Evolutionary conservation across 1,140 invertebrate genomes (phyloP).

Genomic region (Drosophila jambulina): DNA sequence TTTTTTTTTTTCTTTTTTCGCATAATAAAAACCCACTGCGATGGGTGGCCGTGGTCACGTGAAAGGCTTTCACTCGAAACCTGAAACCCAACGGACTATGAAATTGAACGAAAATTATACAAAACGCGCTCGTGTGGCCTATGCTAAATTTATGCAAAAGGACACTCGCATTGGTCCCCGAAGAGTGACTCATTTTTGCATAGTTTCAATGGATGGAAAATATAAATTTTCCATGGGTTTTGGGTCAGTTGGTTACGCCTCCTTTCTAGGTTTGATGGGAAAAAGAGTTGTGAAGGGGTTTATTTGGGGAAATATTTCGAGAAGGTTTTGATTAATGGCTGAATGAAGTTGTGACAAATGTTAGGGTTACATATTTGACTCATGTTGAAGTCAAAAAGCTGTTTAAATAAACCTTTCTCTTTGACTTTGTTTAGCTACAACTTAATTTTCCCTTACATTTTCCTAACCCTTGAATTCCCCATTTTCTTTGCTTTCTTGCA

Average conservation of each 20-base stretch:
- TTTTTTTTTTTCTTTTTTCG: slow-evolving; percentile 11
- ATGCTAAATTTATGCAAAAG: slow-evolving; percentile 77
- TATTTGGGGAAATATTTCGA: background rate
- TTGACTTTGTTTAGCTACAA: too few species aligned
- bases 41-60: slow-evolving; percentile 64
- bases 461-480: background rate
- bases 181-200: slow-evolving; percentile 46
- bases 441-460: background rate
- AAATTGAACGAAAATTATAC: slow-evolving; percentile 84
- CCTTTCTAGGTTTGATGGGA: background rate
- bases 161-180: slow-evolving; percentile 36
- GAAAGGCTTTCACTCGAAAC: slow-evolving; percentile 70
- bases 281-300: background rate
- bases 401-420: too few species aligned
- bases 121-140: slow-evolving; percentile 54
- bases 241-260: slow-evolving; percentile 26
- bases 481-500: slow-evolving; percentile 26
- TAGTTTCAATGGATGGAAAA: slow-evolving; percentile 2
- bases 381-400: too few species aligned
- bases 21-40: slow-evolving; percentile 58
- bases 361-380: background rate
- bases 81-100: slow-evolving; percentile 77
- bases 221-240: slow-evolving; percentile 21
- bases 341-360: background rate
- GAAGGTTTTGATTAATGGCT: slow-evolving; percentile 2